These are phyloP conservation scores for Pycnomerus fuliginosus DNA, from an alignment of 2,888 invertebrate genomes.

Conservation along the genomic window DNA sequence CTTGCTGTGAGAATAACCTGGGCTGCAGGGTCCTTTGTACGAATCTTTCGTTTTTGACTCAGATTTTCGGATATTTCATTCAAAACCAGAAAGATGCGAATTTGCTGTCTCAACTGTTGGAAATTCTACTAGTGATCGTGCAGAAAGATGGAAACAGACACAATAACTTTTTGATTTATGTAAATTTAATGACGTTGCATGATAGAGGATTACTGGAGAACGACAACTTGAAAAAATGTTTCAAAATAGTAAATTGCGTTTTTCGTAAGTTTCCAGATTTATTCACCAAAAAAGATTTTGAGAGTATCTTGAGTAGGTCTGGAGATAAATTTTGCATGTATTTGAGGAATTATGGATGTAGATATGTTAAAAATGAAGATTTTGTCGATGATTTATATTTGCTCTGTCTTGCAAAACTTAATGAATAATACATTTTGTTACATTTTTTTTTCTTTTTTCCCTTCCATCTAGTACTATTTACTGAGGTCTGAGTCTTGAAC, in stretches of 20 bases:
- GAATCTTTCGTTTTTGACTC: conserved; percentile 60
- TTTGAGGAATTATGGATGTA: conserved; percentile 3
- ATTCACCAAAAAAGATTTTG: conserved; percentile 3
- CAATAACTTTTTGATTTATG: conserved; percentile 9
- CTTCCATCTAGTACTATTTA: too few relatives aligned
- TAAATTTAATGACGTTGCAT: conserved; percentile 6
- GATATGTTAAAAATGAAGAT: conserved; percentile 3
- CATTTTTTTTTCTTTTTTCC: too few relatives aligned
- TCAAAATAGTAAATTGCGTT: conserved; percentile 3
- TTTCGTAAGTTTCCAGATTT: conserved; percentile 12
- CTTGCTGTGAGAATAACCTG: conserved; percentile 64
- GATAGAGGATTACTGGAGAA: conserved; percentile 1
- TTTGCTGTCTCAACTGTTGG: conserved; percentile 5
- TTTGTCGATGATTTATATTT: too few relatives aligned
- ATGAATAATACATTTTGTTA: too few relatives aligned
- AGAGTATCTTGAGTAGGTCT: neutral
- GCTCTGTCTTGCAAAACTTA: too few relatives aligned
- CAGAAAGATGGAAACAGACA: conserved; percentile 1
- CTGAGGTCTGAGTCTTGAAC: too few relatives aligned
- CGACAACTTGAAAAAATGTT: conserved; percentile 2
- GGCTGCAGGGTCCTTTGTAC: conserved; percentile 66
- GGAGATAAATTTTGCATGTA: conserved; percentile 9
- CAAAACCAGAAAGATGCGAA: neutral
- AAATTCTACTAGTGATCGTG: conserved; percentile 9
- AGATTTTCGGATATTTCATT: conserved; percentile 3